Percentiles rank a stretch among this genome's conserved stretches.
These are phyloP conservation scores for Ennomos quercinarius DNA, from an alignment of 2,888 invertebrate species.

Conservation along the genomic window DNA sequence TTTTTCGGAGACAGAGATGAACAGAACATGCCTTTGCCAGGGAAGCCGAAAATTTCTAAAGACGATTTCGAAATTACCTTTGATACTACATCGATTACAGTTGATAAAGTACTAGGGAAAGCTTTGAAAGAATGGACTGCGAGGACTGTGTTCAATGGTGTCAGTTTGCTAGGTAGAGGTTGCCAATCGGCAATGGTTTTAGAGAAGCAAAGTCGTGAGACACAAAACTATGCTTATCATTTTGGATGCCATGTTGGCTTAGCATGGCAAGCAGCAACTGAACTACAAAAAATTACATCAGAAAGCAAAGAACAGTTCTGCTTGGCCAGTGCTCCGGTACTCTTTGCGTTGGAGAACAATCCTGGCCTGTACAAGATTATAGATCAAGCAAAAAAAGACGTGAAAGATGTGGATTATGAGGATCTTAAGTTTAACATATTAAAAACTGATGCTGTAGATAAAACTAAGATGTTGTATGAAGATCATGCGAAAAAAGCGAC, in stretches of 20 bases:
- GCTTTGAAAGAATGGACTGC: slow-evolving; percentile 90
- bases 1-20: slow-evolving; percentile 91
- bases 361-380: slow-evolving; percentile 87
- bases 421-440: slow-evolving; percentile 81
- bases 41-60: slow-evolving; percentile 79
- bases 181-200: slow-evolving; percentile 92
- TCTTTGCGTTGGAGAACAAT: slow-evolving; percentile 92
- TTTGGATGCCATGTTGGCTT: slow-evolving; percentile 93
- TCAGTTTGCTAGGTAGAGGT: slow-evolving; percentile 88
- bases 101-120: slow-evolving; percentile 80
- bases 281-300: slow-evolving; percentile 76
- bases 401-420: slow-evolving; percentile 88
- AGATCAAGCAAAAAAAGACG: slow-evolving; percentile 87
- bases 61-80: slow-evolving; percentile 70
- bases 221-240: slow-evolving; percentile 90
- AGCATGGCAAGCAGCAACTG: slow-evolving; percentile 90
- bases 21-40: slow-evolving; percentile 90
- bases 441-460: slow-evolving; percentile 76
- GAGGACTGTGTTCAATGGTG: slow-evolving; percentile 89
- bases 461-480: slow-evolving; percentile 71
- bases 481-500: slow-evolving; percentile 76
- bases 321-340: slow-evolving; percentile 92
- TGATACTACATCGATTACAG: slow-evolving; percentile 69
- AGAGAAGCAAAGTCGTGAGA: slow-evolving; percentile 88
- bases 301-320: slow-evolving; percentile 89